Evolutionary conservation across 2,113 vertebrate genomes (phyloP).

Genomic region (Perccottus glenii): DNA sequence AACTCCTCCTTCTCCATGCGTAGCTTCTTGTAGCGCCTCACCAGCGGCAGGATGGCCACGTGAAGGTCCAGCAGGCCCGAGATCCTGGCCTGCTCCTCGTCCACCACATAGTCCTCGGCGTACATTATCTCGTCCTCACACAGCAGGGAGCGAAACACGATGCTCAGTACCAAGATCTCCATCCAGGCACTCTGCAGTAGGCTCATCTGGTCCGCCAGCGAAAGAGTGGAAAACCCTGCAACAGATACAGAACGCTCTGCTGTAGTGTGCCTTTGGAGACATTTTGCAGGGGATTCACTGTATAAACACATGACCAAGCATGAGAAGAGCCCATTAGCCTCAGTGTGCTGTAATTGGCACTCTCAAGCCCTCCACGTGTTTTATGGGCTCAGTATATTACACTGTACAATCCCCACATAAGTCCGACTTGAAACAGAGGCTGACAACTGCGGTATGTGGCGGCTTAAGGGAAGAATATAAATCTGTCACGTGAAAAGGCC

Average conservation of each 20-base stretch:
- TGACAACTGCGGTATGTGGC: slow-evolving; percentile 35
- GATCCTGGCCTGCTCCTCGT: slow-evolving; percentile 88
- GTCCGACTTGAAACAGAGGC: slow-evolving; percentile 60
- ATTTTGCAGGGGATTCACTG: background rate
- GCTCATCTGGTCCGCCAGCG: slow-evolving; percentile 94
- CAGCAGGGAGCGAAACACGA: slow-evolving; percentile 90
- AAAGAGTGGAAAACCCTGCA: slow-evolving; percentile 90
- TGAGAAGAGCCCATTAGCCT: slow-evolving; percentile 39
- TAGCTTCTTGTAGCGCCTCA: slow-evolving; percentile 90
- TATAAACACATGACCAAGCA: slow-evolving; percentile 16
- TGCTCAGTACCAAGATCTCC: slow-evolving; percentile 94
- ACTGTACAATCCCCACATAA: slow-evolving; percentile 48
- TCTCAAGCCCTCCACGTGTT: slow-evolving; percentile 39
- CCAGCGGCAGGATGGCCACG: slow-evolving; percentile 88
- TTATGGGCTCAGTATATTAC: slow-evolving; percentile 53
- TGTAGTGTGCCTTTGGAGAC: slow-evolving; percentile 9
- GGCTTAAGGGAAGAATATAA: slow-evolving; percentile 68
- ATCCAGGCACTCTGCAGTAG: slow-evolving; percentile 95
- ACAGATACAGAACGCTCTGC: background rate
- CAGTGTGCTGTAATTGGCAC: slow-evolving; percentile 21
- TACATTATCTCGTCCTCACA: slow-evolving; percentile 92
- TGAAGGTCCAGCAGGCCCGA: slow-evolving; percentile 88
- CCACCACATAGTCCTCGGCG: slow-evolving; percentile 92
- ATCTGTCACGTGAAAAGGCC: slow-evolving; percentile 64
- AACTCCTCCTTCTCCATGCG: slow-evolving; percentile 94